A percentile compares a stretch with the other conserved stretches of the same genome.
Evolutionary conservation across 2,888 invertebrate genomes (phyloP).

Genomic region (Ctena decussata): DNA sequence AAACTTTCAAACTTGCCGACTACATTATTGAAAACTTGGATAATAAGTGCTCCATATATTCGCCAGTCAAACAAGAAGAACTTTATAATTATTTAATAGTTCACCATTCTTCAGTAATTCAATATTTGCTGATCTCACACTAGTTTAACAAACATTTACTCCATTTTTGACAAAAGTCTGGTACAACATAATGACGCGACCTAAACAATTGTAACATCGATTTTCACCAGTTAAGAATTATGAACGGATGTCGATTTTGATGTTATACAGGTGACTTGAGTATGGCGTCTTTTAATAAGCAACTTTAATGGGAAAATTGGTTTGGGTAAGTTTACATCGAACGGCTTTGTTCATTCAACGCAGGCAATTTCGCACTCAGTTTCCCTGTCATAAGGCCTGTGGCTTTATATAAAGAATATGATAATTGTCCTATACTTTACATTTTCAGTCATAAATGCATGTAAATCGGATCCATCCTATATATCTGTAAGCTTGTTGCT

Average conservation of each 20-base stretch:
- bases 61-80: neutral
- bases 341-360: slow-evolving; percentile 19
- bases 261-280: slow-evolving; percentile 31
- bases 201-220: neutral
- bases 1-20: neutral
- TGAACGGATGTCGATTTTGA: slow-evolving; percentile 12
- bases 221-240: slow-evolving; percentile 6
- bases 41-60: neutral
- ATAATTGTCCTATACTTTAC: neutral
- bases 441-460: neutral
- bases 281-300: slow-evolving; percentile 26
- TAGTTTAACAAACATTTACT: neutral
- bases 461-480: no score
- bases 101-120: neutral
- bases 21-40: slow-evolving; percentile 8
- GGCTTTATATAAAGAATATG: neutral
- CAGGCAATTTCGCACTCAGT: neutral
- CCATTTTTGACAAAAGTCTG: slow-evolving; percentile 1
- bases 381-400: neutral
- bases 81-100: slow-evolving; percentile 18
- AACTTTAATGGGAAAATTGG: slow-evolving; percentile 43
- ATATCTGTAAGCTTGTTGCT: no score
- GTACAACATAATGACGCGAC: neutral
- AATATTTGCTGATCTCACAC: slow-evolving; percentile 20
- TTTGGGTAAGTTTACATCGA: slow-evolving; percentile 54